Base-by-base conservation (phyloP, 1,140 invertebrate genomes). In the Eupristina koningsbergeri region DNA sequence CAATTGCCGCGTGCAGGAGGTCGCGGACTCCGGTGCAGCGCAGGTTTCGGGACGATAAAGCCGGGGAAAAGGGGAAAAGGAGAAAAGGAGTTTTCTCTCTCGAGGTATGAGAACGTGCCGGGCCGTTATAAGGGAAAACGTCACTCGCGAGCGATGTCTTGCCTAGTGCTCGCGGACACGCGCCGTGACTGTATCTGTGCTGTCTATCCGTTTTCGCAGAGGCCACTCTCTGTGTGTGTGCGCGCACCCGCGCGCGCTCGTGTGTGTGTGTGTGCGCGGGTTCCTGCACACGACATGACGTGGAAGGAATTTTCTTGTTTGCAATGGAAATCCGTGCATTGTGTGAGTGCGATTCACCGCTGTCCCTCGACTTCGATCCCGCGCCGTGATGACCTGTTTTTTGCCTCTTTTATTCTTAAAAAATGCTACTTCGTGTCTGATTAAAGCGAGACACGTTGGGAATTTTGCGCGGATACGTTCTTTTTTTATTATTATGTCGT, bases 241-340 rank as follows among this genome's bases (percentile, higher is more conserved):
- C 36, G 39, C 26, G n/a, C 17, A 69, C 64, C 1, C 36, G 19
- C 36, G 15, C 31, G 29, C n/a, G 17, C 7, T 7, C 58, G 7
- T n/a, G n/a, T 29, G n/a, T 13, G 1, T 0, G 13, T n/a, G n/a
- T n/a, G n/a, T n/a, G n/a, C n/a, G n/a, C n/a, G n/a, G n/a, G n/a
- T n/a, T n/a, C n/a, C n/a, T n/a, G n/a, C n/a, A 17, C 39, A 71
- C 67, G 39, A 71, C 67, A 71, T 71, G 78, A 47, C 64, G 31
- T 31, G 53, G 58, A 26, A 80, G 50, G 50, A 77, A 77, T 78
- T 83, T 83, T 83, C 77, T 80, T 13, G 50, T 80, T 84, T 84
- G 53, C 82, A 84, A 75, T 84, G 69, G 58, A 80, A 41, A 84
- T 74, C 11, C 29, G 61, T 50, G 58, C 39, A 36, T 75, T 76